Evolutionary conservation across 2,113 vertebrate genomes (phyloP), one percentile per base, ranked within the genome.

Genomic region (Etia nguti): DNA sequence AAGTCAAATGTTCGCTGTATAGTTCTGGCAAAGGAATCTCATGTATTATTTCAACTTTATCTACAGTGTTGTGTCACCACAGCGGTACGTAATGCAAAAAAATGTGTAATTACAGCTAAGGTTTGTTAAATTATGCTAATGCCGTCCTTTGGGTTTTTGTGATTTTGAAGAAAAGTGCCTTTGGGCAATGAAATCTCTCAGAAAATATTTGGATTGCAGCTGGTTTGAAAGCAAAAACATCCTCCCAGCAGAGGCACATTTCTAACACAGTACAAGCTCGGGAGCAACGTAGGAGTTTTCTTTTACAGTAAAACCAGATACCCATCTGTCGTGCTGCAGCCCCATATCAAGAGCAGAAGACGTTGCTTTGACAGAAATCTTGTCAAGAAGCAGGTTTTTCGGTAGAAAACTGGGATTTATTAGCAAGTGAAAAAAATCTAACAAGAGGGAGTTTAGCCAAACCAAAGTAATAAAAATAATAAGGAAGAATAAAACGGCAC

Each of bases 201-300:
- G 81, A 87, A 94, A 93, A 59, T 86, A 90, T 92, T 94, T 93
- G 89, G 86, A 84, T 83, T 83, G 83, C 81, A 86, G 91, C 80
- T 90, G 86, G 70, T 81, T 86, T 77, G 84, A 91, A 59, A 82
- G 68, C 81, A 81, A 86, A 55, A 90, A 59, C 34, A 85, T 88
- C 83, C 73, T 91, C 88, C 88, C 84, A 83, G 12, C 70, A 79
- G 84, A 77, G 70, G 73, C 46, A 50, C 46, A 50, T 77, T 77
- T 77, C 73, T 31, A n/a, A 52, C 2, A 6, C 46, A 77, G 46
- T n/a, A 77, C 46, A 77, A 77, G 73, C 70, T 75, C 70, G 2
- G 46, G 43, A 77, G 18, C 26, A 50, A 77, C 3, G 70, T 50
- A 77, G 73, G 73, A 77, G 73, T 77, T 77, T 52, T 31, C 46